Percentiles rank a stretch among this genome's conserved stretches.
Conservation (phyloP, 2,888 invertebrate species). For the Lymantria dispar region DNA sequence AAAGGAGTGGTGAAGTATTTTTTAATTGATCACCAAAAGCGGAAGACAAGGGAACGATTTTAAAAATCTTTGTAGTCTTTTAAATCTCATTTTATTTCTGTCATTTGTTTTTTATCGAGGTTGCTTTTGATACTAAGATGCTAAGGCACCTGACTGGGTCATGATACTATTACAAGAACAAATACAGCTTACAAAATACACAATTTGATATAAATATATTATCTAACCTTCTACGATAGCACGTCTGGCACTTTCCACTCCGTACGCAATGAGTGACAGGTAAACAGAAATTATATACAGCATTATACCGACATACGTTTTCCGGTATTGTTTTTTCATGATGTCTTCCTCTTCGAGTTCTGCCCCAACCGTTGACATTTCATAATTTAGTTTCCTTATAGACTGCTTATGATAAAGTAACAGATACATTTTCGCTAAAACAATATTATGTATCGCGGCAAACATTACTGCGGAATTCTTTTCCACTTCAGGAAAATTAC, state of each 20-base stretch:
- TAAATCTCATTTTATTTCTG: too few relatives aligned
- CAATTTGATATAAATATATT: neutral
- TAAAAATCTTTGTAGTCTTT: too few relatives aligned
- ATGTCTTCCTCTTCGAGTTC: conserved; percentile 52
- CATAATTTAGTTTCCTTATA: conserved; percentile 63
- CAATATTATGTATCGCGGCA: conserved; percentile 66
- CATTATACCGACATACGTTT: conserved; percentile 56
- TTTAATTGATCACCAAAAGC: too few relatives aligned
- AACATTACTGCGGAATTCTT: conserved; percentile 73
- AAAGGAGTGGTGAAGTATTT: too few relatives aligned
- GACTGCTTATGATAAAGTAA: conserved; percentile 56
- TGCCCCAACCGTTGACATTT: conserved; percentile 60
- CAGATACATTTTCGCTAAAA: conserved; percentile 64
- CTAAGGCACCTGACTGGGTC: too few relatives aligned
- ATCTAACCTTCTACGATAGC: conserved; percentile 50
- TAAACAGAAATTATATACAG: conserved; percentile 63
- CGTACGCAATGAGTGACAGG: conserved; percentile 59
- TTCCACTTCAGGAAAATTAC: conserved; percentile 64
- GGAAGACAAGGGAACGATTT: too few relatives aligned
- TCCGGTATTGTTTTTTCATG: conserved; percentile 60
- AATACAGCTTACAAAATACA: too few relatives aligned
- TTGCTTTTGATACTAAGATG: too few relatives aligned
- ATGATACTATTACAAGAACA: too few relatives aligned
- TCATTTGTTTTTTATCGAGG: too few relatives aligned
- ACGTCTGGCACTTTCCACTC: conserved; percentile 60